Evolutionary conservation across 2,113 vertebrate species (phyloP), one percentile per base, ranked within the genome.

Genomic region (Crocuta crocuta): DNA sequence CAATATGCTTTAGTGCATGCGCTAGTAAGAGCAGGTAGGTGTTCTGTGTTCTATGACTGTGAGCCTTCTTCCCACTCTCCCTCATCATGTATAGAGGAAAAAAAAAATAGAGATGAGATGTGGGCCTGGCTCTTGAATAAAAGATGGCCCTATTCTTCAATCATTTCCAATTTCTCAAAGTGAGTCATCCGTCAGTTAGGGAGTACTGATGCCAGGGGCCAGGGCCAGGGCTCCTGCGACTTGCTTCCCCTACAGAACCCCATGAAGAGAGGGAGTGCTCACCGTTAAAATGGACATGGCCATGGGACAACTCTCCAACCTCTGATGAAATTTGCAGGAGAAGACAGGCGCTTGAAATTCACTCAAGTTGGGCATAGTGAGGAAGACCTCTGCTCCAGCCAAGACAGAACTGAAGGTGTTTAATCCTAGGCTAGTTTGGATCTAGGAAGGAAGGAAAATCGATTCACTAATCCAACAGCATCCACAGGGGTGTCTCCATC

Each of bases 241-340:
- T 45, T 84, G 13, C n/a, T 84, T 53, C 68, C 35, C 53, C 26
- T 7, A 35, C 21, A 35, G 89, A 13, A 50, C 5, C 33, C 35
- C 9, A 17, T 28, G 71, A 68, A 84, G 89, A 43, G 8, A 80
- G 28, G 81, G 63, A 58, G 21, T 1, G 91, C 97, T 91, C 35
- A 98, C 97, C 43, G 50, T 2, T 45, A 97, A 39, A 70, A 95
- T 35, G 7, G 15, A 31, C 0, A 0, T 0, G 12, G 7, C 1
- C 76, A 87, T 28, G 13, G 0, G 0, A 43, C 90, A 96, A 3
- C 19, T 10, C 7, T 48, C 48, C 1, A 0, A 0, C 0, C 0
- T 0, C 0, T 0, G 0, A 4, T 0, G 0, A 33, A 35, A 6
- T 4, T 0, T 0, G 31, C 83, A 92, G 16, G 9, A 0, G 58